Conservation (phyloP, 2,888 invertebrate genomes). For the Panopea generosa region DNA sequence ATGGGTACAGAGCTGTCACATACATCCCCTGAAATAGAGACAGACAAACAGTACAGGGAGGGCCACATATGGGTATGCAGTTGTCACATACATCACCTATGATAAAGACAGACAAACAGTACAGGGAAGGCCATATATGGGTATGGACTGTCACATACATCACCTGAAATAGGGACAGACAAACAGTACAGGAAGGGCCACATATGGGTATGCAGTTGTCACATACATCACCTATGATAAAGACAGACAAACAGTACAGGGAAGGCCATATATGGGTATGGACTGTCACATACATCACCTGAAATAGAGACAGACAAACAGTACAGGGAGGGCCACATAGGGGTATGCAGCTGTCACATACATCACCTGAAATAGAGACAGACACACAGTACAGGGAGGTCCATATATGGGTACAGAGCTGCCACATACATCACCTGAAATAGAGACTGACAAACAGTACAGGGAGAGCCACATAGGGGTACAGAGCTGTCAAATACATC, state of each 20-base stretch:
- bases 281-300: slow-evolving; percentile 71
- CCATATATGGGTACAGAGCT: too few relatives aligned
- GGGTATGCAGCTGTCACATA: too few relatives aligned
- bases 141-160: too few relatives aligned
- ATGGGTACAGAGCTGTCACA: too few relatives aligned
- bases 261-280: slow-evolving; percentile 65
- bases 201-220: slow-evolving; percentile 63
- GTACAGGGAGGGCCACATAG: neutral
- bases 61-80: too few relatives aligned
- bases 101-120: too few relatives aligned
- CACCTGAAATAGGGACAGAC: slow-evolving; percentile 65
- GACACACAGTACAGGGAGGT: slow-evolving; percentile 34
- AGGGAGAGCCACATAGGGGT: slow-evolving; percentile 67
- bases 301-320: slow-evolving; percentile 19
- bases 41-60: too few relatives aligned
- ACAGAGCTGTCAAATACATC: slow-evolving; percentile 66
- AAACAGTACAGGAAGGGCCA: slow-evolving; percentile 67
- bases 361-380: slow-evolving; percentile 24
- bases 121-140: too few relatives aligned
- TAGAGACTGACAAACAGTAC: slow-evolving; percentile 67
- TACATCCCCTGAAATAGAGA: too few relatives aligned
- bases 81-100: too few relatives aligned
- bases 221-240: slow-evolving; percentile 70
- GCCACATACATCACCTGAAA: slow-evolving; percentile 62
- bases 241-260: slow-evolving; percentile 56